Base-by-base conservation (phyloP, 2,888 invertebrate species). In the Ditula angustiorana region DNA sequence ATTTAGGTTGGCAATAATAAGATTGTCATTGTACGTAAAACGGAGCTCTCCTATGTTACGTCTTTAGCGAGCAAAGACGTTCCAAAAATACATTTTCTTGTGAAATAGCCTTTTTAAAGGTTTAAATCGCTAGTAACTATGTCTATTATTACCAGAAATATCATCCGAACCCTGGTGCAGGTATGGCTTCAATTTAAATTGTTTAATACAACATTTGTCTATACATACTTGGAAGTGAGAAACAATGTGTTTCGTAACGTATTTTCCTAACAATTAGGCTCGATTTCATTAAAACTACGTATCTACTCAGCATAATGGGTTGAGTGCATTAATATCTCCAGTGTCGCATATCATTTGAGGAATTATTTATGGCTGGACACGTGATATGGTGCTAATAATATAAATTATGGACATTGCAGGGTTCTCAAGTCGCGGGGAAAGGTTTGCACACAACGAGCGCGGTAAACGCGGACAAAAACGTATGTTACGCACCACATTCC, bases 361-460 rank as follows among this genome's bases (percentile, higher is more conserved):
- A 33, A 19, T 23, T 10, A 23, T 13, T 26, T 13, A 35, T 8
- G 7, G 11, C 24, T 21, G 44, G 28, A 72, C 76, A 78, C 77
- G 77, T 77, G 77, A 77, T 71, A 62, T 33, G 19, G 30, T 33
- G 30, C 49, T 64, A 67, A 58, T 66, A 44, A 63, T 64, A 53
- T 66, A 13, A 19, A 41, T 13, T 46, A 41, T 35, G 49, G n/a
- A 10, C 24, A 61, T 86, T 83, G 53, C 85, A 92, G 92, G 90
- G 92, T 64, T 83, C 89, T 0, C 90, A 90, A 68, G 86, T 87
- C 68, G 74, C 85, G 1, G 77, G 81, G 61, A 92, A 91, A 74
- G 89, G 88, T 59, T 78, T 92, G 57, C 92, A 92, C 78, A 88
- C 90, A 59, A 88, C 90, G 57, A 89, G 83, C 69, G 81, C 85